These are phyloP conservation scores for Marcusenius ussheri DNA, from an alignment of 2,113 vertebrate genomes.

Conservation along the genomic window DNA sequence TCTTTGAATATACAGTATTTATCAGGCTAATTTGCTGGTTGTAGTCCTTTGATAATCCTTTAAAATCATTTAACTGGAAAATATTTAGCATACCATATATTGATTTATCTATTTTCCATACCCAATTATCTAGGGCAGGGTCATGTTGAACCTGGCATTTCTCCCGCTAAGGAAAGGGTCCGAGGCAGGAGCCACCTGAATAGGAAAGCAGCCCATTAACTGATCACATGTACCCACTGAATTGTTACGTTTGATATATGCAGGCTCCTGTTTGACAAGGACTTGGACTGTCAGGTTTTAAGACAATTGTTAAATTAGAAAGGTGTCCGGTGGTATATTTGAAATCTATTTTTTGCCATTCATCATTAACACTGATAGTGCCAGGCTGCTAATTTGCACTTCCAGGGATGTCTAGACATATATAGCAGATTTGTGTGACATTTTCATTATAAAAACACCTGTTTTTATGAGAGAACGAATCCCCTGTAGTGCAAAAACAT, in stretches of 20 bases:
- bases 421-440: background rate
- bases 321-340: background rate
- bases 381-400: background rate
- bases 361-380: background rate
- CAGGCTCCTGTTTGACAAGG: background rate
- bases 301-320: background rate
- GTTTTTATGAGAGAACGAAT: background rate
- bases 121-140: background rate
- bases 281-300: background rate
- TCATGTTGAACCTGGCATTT: background rate
- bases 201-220: background rate
- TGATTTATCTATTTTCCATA: background rate
- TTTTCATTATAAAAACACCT: background rate
- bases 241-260: background rate
- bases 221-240: background rate
- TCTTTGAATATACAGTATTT: background rate
- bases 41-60: background rate
- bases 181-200: background rate
- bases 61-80: background rate
- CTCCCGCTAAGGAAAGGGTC: background rate
- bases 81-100: background rate
- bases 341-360: background rate
- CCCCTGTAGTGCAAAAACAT: background rate
- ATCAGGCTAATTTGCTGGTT: background rate
- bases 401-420: background rate